Percentiles rank a stretch among this genome's conserved stretches.
Conservation (phyloP, 2,797 vertebrate genomes). For the Schizothorax lantsangensis region DNA sequence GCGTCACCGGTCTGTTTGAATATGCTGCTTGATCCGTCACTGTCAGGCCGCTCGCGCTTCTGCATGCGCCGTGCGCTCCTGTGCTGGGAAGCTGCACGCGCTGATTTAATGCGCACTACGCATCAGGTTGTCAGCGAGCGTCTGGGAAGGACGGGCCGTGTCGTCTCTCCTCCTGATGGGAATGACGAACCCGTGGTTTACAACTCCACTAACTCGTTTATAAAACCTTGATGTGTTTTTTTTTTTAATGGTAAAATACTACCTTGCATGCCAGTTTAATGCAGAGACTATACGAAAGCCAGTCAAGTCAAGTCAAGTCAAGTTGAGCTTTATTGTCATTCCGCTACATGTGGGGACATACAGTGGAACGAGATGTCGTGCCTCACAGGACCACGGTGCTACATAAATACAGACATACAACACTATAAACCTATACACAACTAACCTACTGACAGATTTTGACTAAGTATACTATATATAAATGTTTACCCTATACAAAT, state of each 20-base stretch:
- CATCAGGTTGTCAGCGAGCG: neutral
- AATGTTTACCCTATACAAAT: too few relatives aligned
- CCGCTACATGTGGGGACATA: too few relatives aligned
- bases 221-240: neutral
- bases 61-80: conserved; percentile 6
- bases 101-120: neutral
- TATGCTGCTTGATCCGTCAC: conserved; percentile 44
- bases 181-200: neutral
- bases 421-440: too few relatives aligned
- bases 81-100: neutral
- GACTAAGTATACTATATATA: too few relatives aligned
- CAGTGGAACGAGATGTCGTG: too few relatives aligned
- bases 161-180: neutral
- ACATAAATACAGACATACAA: too few relatives aligned
- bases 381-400: too few relatives aligned
- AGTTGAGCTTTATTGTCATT: too few relatives aligned
- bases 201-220: neutral
- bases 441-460: too few relatives aligned
- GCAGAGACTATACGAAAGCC: neutral
- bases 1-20: conserved; percentile 55
- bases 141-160: neutral
- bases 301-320: too few relatives aligned
- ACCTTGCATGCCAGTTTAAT: neutral
- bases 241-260: neutral
- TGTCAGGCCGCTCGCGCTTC: conserved; percentile 13